Evolutionary conservation across 2,113 vertebrate genomes (phyloP).

Genomic region (Salvelinus fontinalis): DNA sequence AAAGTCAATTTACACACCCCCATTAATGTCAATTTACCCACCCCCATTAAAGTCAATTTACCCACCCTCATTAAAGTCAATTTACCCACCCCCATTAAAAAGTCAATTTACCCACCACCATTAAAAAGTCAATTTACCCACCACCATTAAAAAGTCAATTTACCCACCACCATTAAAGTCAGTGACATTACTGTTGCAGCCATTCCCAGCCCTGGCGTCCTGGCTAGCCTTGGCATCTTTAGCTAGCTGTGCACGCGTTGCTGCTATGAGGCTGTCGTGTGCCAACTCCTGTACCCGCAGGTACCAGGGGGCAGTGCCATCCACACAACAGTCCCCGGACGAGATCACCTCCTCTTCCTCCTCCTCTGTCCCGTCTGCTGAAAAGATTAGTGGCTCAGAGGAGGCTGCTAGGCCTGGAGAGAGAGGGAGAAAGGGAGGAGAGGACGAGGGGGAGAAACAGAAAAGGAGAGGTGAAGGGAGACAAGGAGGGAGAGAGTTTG

Average conservation of each 20-base stretch:
- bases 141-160: neutral
- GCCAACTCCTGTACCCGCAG: conserved; percentile 95
- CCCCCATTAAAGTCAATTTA: neutral
- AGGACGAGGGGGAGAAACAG: neutral
- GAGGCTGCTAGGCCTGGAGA: conserved; percentile 83
- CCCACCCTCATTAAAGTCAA: neutral
- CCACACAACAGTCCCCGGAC: conserved; percentile 80
- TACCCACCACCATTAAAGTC: neutral
- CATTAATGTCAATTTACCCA: neutral
- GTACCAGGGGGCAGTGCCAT: conserved; percentile 94
- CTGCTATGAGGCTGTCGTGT: conserved; percentile 96
- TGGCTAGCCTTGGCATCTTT: conserved; percentile 87
- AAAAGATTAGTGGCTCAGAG: conserved; percentile 89
- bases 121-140: neutral
- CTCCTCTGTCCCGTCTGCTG: conserved; percentile 86
- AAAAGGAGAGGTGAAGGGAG: neutral
- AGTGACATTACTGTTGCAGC: conserved; percentile 76
- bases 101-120: no score
- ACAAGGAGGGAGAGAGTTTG: conserved; percentile 6
- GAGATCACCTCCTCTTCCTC: conserved; percentile 89
- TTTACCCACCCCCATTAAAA: no score
- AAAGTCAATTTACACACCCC: no score
- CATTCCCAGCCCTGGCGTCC: conserved; percentile 61
- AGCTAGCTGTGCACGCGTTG: conserved; percentile 92
- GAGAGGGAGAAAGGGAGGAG: neutral